Conservation (phyloP, 2,888 invertebrate species). For the Eurytoma californica region DNA sequence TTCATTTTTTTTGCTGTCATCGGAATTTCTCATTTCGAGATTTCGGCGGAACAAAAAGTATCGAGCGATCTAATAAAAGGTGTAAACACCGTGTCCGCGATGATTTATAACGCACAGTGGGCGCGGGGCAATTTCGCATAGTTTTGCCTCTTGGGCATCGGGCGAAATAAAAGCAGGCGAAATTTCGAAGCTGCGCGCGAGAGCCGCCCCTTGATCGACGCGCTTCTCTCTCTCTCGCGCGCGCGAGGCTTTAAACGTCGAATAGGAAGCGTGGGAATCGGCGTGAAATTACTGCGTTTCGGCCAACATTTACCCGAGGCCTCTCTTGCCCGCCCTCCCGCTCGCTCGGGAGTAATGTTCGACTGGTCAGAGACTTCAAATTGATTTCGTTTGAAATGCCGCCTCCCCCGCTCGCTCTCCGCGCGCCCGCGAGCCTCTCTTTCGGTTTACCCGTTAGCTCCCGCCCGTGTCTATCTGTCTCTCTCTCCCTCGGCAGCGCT, state of each 20-base stretch:
- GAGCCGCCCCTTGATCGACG: slow-evolving; percentile 1
- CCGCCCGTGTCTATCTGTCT: slow-evolving; percentile 35
- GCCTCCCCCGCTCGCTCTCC: slow-evolving; percentile 49
- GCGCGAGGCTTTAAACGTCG: slow-evolving; percentile 65
- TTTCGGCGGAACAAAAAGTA: too few relatives aligned
- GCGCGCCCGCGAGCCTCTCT: slow-evolving; percentile 6
- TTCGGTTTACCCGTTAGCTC: slow-evolving; percentile 38
- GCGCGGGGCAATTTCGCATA: too few relatives aligned
- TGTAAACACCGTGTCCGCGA: neutral
- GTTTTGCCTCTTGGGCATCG: neutral
- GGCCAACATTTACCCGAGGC: slow-evolving; percentile 72
- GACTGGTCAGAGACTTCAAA: slow-evolving; percentile 72
- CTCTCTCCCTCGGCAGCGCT: slow-evolving; percentile 9
- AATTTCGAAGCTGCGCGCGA: slow-evolving; percentile 1
- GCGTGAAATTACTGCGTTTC: slow-evolving; percentile 73
- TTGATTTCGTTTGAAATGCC: slow-evolving; percentile 74
- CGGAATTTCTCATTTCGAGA: neutral
- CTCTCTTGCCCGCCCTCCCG: slow-evolving; percentile 48
- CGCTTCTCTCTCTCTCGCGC: slow-evolving; percentile 39
- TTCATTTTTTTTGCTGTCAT: too few relatives aligned
- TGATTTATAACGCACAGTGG: slow-evolving; percentile 1
- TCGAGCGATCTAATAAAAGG: neutral
- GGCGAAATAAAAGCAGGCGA: slow-evolving; percentile 21
- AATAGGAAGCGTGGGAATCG: slow-evolving; percentile 68
- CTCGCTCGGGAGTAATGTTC: slow-evolving; percentile 68